Conservation (phyloP, 1,140 invertebrate genomes). For the Ctenoplectra terminalis region DNA sequence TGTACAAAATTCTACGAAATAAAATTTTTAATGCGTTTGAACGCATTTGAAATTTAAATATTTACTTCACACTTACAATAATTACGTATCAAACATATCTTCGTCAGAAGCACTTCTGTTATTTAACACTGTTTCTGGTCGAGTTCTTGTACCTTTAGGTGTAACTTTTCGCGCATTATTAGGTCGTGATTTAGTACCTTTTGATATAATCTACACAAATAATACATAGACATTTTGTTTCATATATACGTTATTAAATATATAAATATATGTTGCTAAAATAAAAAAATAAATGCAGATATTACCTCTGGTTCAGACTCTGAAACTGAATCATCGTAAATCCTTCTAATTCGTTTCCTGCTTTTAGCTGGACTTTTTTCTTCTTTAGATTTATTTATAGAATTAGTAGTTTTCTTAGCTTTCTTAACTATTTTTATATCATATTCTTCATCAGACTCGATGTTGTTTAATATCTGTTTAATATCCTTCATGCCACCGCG, state of each 20-base stretch:
- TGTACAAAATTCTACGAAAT: constrained; percentile 32
- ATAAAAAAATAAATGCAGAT: background rate
- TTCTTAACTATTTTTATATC: constrained; percentile 79
- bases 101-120: constrained; percentile 65
- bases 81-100: constrained; percentile 74
- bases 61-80: constrained; percentile 33
- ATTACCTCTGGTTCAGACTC: constrained; percentile 71
- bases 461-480: constrained; percentile 68
- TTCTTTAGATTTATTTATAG: constrained; percentile 24
- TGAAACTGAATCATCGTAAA: constrained; percentile 35
- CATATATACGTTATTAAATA: too few species aligned
- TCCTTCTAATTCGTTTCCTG: constrained; percentile 22
- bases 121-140: constrained; percentile 19
- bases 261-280: background rate
- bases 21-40: constrained; percentile 4
- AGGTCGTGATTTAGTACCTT: constrained; percentile 67
- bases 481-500: constrained; percentile 73
- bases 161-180: constrained; percentile 26
- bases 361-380: constrained; percentile 47
- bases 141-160: constrained; percentile 21
- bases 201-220: constrained; percentile 64
- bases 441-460: constrained; percentile 78
- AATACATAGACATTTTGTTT: constrained; percentile 32
- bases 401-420: constrained; percentile 44
- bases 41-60: background rate